phyloP scores from a whole-genome alignment of 2,113 vertebrate species.

The Erythrolamprus reginae region DNA sequence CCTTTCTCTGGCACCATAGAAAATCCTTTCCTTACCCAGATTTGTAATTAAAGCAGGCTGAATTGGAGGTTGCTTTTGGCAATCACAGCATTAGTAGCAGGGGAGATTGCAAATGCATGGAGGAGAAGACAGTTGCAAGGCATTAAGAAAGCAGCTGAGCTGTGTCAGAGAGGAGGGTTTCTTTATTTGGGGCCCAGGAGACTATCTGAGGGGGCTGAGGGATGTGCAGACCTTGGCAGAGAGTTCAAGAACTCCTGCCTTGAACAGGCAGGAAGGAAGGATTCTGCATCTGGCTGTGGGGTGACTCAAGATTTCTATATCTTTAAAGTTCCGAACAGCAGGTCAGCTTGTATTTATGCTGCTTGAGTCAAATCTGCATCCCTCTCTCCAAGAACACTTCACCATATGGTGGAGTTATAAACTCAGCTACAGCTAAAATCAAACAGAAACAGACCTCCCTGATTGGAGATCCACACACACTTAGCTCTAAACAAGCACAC shows the following conservation, averaged over 20 bases:
- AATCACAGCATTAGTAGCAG: no score
- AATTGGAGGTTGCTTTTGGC: background rate
- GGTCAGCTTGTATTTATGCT: slow-evolving; percentile 9
- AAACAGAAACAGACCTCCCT: background rate
- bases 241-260: background rate
- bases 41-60: background rate
- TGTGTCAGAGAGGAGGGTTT: background rate
- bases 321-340: background rate
- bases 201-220: background rate
- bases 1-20: background rate
- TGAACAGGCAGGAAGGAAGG: background rate
- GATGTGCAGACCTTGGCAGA: slow-evolving; percentile 4
- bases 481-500: no score
- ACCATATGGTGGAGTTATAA: background rate
- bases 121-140: background rate
- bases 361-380: slow-evolving; percentile 1
- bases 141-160: slow-evolving; percentile 6
- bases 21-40: background rate
- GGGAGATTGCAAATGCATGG: background rate
- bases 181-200: background rate
- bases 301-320: background rate
- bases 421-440: background rate
- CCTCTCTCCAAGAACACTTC: background rate
- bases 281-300: background rate
- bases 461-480: background rate